Base-by-base conservation (phyloP, 2,797 vertebrate genomes). In the Australoheros facetus region DNA sequence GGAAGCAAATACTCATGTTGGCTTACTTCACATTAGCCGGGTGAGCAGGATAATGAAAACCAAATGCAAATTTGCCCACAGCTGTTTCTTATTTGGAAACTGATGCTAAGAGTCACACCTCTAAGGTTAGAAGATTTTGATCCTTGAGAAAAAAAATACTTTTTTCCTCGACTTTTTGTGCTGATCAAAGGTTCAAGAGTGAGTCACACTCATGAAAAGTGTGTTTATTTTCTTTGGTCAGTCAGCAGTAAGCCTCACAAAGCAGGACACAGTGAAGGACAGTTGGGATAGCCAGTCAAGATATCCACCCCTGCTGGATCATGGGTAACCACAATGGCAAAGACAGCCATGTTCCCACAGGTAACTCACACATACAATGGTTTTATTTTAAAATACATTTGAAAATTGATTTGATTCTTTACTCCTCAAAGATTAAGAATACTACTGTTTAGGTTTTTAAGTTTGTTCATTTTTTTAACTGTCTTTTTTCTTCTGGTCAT, bases 321-420 rank as follows among this genome's bases (percentile, higher is more conserved):
- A 94, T 94, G 94, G 94, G 94, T 69, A 94, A 94, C 87, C 85
- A 91, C 4, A 77, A 75, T 45, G 83, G 90, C 58, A 94, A 84
- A 80, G 91, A 92, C 54, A 32, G 16, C 66, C 85, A 88, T 8
- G 32, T 37, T 53, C 54, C 77, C 8, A 78, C 91, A 92, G 92
- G 92, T 94, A 91, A 17, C 23, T 64, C 54, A 37, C 23, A 45
- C 51, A 62, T 21, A 58, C 32, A 62, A 3, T 37, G 17, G 7
- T 54, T 73, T 42, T 32, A 14, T 53, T 56, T 72, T 55, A 45
- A 32, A 69, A 53, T 26, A 1, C 64, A 45, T 62, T 30, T n/a
- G 21, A 21, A 30, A 5, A 9, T 5, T 4, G 19, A 4, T 10
- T 48, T 48, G 4, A 13, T 23, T 7, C 37, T 45, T 42, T 66